These are phyloP conservation scores for Halichoerus grypus DNA, from an alignment of 2,113 vertebrate species.

Conservation along the genomic window DNA sequence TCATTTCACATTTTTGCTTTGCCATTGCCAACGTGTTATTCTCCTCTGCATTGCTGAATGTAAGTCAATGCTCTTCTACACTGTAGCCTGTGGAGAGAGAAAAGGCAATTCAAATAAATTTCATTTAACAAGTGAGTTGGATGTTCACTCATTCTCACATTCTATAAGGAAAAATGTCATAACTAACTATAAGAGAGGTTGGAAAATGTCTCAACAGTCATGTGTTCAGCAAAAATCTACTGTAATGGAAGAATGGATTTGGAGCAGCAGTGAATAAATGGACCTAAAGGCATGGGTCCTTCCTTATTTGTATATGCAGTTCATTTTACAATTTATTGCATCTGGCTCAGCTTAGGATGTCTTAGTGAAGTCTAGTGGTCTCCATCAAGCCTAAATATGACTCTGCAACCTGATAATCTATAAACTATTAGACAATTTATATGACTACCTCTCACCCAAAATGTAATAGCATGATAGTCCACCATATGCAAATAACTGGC, in stretches of 20 bases:
- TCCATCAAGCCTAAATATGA: not conserved
- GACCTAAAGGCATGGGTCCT: not conserved
- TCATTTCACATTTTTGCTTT: not conserved
- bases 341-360: not conserved
- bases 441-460: not conserved
- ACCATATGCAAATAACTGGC: not conserved
- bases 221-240: not conserved
- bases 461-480: not conserved
- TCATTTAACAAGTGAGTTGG: not conserved
- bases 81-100: not conserved
- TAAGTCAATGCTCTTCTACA: not conserved
- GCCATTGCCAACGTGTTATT: not conserved
- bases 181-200: not conserved
- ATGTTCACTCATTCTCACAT: not conserved
- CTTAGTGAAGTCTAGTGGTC: not conserved
- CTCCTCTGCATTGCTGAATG: not conserved
- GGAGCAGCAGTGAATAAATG: not conserved
- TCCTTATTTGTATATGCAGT: not conserved
- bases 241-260: not conserved
- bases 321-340: not conserved
- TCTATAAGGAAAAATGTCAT: not conserved
- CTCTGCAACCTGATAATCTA: not conserved
- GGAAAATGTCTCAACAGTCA: not conserved
- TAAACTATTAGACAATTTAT: not conserved
- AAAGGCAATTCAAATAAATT: conserved; percentile 22